These are phyloP conservation scores for Lemur catta DNA, from an alignment of 2,797 vertebrate genomes.

Conservation along the genomic window DNA sequence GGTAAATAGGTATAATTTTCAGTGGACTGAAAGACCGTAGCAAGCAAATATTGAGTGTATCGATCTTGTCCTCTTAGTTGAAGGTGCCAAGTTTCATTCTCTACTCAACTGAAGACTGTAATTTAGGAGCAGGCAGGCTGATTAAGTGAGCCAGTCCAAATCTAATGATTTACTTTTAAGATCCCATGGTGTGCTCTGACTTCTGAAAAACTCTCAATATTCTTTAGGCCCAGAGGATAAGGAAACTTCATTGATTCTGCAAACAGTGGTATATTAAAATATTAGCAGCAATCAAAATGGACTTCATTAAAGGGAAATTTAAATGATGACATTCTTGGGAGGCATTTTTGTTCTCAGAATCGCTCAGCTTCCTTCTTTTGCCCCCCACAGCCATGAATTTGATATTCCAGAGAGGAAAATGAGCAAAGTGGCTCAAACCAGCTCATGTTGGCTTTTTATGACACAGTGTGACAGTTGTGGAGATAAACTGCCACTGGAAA, in stretches of 20 bases:
- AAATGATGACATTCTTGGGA: background rate
- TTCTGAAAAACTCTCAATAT: background rate
- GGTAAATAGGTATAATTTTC: background rate
- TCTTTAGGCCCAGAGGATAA: background rate
- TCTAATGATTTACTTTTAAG: background rate
- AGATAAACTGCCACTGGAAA: background rate
- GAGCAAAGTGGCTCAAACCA: background rate
- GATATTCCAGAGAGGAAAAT: background rate
- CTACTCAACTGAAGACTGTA: background rate
- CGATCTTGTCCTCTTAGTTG: background rate
- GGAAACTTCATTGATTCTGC: background rate
- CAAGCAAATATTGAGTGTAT: background rate
- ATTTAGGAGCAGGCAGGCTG: background rate
- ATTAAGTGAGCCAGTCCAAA: background rate
- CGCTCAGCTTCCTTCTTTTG: background rate
- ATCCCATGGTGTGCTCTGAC: background rate
- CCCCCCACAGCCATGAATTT: background rate
- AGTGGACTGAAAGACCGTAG: background rate
- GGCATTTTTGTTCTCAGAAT: background rate
- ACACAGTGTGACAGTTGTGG: too few species aligned
- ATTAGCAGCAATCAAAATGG: background rate
- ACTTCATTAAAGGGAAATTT: background rate
- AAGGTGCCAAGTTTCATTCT: slow-evolving; percentile 21
- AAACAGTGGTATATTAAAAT: background rate
- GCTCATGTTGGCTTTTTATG: background rate